Evolutionary conservation across 2,113 vertebrate species (phyloP).

Genomic region (Chunga burmeisteri): DNA sequence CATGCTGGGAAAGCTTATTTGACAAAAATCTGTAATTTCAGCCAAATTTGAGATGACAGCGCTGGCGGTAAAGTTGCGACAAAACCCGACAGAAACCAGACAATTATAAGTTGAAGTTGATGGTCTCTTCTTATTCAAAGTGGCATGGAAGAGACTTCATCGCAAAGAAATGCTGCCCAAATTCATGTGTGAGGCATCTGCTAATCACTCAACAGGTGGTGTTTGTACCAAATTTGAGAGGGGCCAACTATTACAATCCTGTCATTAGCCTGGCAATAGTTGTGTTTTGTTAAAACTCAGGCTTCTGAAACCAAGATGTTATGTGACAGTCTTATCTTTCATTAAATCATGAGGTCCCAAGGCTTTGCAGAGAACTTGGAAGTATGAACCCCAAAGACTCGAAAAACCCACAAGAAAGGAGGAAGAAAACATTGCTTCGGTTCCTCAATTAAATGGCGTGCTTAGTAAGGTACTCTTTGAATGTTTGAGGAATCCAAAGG

Average conservation of each 20-base stretch:
- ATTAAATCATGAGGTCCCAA: background rate
- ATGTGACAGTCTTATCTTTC: background rate
- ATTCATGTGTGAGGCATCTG: background rate
- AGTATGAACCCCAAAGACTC: background rate
- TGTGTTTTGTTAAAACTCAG: background rate
- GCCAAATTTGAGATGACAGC: constrained; percentile 20
- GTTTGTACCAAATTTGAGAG: background rate
- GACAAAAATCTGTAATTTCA: constrained; percentile 13
- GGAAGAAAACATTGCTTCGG: background rate
- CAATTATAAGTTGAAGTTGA: background rate
- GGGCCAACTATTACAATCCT: background rate
- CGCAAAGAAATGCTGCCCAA: background rate
- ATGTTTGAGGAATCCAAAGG: background rate
- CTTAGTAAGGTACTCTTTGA: background rate
- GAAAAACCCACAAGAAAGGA: background rate
- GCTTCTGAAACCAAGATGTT: background rate
- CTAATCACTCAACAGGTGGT: constrained; percentile 16
- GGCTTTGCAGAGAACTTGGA: background rate
- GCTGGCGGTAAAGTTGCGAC: background rate
- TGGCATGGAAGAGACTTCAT: background rate
- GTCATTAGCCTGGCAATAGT: background rate
- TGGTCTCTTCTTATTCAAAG: background rate
- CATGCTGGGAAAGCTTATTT: background rate
- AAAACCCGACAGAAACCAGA: background rate
- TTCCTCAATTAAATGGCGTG: background rate